phyloP scores from a whole-genome alignment of 2,113 vertebrate species.

The Xiphorhynchus elegans region DNA sequence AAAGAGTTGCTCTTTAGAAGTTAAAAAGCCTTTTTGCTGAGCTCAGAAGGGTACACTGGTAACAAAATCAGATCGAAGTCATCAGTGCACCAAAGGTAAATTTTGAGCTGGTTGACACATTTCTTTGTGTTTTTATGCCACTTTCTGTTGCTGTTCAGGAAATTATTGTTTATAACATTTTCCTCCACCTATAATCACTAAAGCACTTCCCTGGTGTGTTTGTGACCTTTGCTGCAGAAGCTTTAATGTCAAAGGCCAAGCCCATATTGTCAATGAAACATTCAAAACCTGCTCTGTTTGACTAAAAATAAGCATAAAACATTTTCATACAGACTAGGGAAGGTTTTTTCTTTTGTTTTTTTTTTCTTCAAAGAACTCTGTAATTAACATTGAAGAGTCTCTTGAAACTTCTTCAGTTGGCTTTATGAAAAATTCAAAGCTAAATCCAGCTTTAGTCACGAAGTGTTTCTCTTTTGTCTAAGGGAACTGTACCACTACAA shows the following conservation, averaged over 20 bases:
- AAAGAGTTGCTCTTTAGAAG: neutral
- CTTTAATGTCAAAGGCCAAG: neutral
- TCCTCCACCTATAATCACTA: neutral
- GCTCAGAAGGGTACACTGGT: neutral
- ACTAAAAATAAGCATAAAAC: slow-evolving; percentile 24
- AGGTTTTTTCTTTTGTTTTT: slow-evolving; percentile 5
- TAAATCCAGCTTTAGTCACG: slow-evolving; percentile 34
- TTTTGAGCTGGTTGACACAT: neutral
- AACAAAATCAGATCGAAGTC: neutral
- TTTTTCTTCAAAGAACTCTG: neutral
- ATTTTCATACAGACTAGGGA: neutral
- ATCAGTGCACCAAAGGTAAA: neutral
- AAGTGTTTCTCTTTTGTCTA: slow-evolving; percentile 15
- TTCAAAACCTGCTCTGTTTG: slow-evolving; percentile 21
- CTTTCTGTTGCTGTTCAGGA: neutral
- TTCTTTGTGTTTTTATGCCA: neutral
- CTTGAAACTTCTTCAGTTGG: slow-evolving; percentile 43
- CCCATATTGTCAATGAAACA: neutral
- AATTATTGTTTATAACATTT: neutral
- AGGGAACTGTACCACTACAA: neutral
- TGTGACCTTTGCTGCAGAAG: neutral
- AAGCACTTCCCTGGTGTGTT: neutral
- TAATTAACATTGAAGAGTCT: slow-evolving; percentile 46
- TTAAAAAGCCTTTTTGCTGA: neutral
- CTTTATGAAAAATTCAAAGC: slow-evolving; percentile 46